These are phyloP conservation scores for Kryptolebias marmoratus DNA, from an alignment of 2,113 vertebrate genomes.

Conservation along the genomic window DNA sequence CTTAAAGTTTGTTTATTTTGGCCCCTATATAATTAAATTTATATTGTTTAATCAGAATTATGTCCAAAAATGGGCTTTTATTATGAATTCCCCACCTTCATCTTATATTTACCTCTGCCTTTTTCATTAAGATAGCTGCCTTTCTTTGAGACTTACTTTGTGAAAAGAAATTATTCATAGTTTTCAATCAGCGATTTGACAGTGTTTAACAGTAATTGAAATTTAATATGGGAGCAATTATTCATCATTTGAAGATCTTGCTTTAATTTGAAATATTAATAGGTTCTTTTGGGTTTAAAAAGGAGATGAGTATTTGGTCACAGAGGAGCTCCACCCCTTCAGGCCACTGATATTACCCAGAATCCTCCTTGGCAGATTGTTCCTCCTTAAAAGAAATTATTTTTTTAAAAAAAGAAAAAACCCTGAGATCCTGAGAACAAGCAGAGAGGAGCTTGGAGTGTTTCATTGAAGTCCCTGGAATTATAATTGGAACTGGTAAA, in stretches of 20 bases:
- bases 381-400: not conserved
- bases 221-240: constrained; percentile 67
- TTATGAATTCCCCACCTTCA: constrained; percentile 31
- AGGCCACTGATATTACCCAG: constrained; percentile 46
- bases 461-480: constrained; percentile 12
- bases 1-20: no score
- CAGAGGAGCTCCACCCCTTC: constrained; percentile 59
- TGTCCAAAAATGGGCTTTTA: constrained; percentile 2
- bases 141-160: constrained; percentile 10
- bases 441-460: constrained; percentile 17
- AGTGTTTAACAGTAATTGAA: constrained; percentile 68
- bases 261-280: constrained; percentile 71
- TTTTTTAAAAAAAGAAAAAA: not conserved
- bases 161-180: constrained; percentile 58
- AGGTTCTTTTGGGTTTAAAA: constrained; percentile 47
- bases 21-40: no score
- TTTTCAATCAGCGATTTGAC: constrained; percentile 61
- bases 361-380: constrained; percentile 10
- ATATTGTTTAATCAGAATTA: no score
- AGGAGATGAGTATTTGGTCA: constrained; percentile 64
- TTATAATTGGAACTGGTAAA: constrained; percentile 42
- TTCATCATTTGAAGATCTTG: constrained; percentile 70
- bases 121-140: not conserved
- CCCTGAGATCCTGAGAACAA: not conserved
- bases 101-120: constrained; percentile 17